Conservation (phyloP, 2,797 vertebrate species). For the Phylloscopus collybita region DNA sequence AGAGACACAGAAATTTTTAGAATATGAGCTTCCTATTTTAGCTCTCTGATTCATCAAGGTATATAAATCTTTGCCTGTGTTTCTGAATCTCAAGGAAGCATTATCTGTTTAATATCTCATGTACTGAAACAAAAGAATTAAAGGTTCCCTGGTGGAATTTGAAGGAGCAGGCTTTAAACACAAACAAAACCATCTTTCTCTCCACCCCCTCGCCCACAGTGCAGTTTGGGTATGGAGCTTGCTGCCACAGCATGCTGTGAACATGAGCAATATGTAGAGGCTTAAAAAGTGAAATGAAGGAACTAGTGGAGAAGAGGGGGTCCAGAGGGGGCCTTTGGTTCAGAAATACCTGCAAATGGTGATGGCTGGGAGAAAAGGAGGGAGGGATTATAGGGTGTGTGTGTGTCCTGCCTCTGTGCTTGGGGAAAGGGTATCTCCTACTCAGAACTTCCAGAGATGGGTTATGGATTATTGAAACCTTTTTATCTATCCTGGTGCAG, state of each 20-base stretch:
- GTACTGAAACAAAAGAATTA: neutral
- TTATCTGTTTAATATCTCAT: neutral
- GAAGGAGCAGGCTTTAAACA: neutral
- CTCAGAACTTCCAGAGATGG: neutral
- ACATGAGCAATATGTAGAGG: neutral
- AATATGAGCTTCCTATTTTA: neutral
- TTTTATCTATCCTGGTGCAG: neutral
- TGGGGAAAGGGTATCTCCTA: neutral
- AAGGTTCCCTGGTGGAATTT: neutral
- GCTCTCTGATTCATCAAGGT: neutral
- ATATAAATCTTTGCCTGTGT: neutral
- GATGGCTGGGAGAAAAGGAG: neutral
- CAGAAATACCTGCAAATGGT: neutral
- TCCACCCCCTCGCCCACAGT: neutral
- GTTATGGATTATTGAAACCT: neutral
- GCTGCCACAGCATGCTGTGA: accelerated
- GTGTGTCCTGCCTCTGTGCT: neutral
- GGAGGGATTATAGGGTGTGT: neutral
- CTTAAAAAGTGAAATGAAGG: neutral
- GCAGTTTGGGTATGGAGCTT: neutral
- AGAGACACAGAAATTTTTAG: neutral
- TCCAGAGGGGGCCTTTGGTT: neutral
- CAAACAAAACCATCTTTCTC: neutral
- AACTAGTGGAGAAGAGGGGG: neutral
- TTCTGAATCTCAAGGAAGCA: neutral